Base-by-base conservation (phyloP, 2,888 invertebrate species). In the Gymnocheta viridis region DNA sequence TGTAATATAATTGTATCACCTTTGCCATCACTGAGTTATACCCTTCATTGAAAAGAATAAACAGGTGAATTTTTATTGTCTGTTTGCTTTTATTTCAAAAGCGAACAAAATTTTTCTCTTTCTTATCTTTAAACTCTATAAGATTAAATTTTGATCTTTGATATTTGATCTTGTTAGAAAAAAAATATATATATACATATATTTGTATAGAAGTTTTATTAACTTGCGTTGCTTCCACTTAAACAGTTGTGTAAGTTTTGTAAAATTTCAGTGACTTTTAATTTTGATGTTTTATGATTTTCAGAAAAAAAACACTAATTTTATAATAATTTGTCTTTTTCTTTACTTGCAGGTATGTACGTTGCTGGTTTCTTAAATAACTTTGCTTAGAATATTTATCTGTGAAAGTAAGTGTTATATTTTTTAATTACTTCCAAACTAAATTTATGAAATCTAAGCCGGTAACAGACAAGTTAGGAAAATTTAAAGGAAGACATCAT, bases 331-430 rank as follows among this genome's bases (percentile, higher is more conserved):
- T 7, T 56, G 32, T 70, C n/a, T 56, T 19, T 58, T 29, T 58
- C 9, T 56, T n/a, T n/a, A 27, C 14, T 70, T 56, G 0, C 70
- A 70, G 44, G 70, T 70, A 70, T 29, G 70, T 70, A 56, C 49
- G 69, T 56, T 27, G 10, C 2, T 14, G 2, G 41, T n/a, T 4
- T 32, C 6, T 12, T 2, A 27, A 69, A 22, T 24, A 17, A 24
- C 0, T 27, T n/a, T 41, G 4, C 17, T 22, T 5, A 17, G 44
- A 10, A 64, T 17, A 10, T 17, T 64, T 64, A 19, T 17, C 17
- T 29, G 38, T 12, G 3, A 54, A 41, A 41, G 38, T 54, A 54
- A 56, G 54, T 69, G 10, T 2, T 60, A 14, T 12, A 24, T 14
- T 24, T 51, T 51, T 24, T 24, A 24, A 14, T 6, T 24, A 44